A percentile compares a stretch with the other conserved stretches of the same genome.
Evolutionary conservation across 2,888 invertebrate species (phyloP).

Genomic region (Ophion slaviceki): DNA sequence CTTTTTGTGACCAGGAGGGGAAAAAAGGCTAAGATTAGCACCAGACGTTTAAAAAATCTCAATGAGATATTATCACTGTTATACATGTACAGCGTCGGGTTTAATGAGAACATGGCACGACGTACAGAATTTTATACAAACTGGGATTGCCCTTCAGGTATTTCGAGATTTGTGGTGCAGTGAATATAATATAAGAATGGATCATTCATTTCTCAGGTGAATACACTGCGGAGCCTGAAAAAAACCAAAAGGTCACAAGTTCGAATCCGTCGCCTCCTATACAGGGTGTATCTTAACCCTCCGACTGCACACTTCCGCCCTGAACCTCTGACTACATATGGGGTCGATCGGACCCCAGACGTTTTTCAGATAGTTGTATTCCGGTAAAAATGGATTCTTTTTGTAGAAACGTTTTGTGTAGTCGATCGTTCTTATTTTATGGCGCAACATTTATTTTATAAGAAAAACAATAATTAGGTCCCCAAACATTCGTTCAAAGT

Average conservation of each 20-base stretch:
- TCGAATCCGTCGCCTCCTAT: neutral
- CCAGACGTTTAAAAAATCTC: neutral
- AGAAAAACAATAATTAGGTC: no score
- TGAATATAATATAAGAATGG: neutral
- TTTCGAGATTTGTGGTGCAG: neutral
- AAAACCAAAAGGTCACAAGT: neutral
- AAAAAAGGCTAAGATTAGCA: slow-evolving; percentile 3
- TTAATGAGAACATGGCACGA: neutral
- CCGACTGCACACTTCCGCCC: no score
- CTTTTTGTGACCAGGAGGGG: slow-evolving; percentile 20
- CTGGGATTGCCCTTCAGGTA: neutral
- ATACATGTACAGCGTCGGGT: neutral
- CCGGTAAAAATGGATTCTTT: no score
- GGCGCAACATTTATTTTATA: no score
- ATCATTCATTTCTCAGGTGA: neutral
- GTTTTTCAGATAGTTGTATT: no score
- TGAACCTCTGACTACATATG: no score
- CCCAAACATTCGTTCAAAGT: no score
- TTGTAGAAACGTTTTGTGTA: no score
- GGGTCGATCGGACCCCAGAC: no score
- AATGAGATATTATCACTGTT: slow-evolving; percentile 22
- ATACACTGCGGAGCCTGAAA: neutral
- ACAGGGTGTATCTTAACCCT: neutral
- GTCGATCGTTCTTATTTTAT: no score
- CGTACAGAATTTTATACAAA: neutral